phyloP scores from a whole-genome alignment of 2,113 vertebrate species.

The Myxocyprinus asiaticus region DNA sequence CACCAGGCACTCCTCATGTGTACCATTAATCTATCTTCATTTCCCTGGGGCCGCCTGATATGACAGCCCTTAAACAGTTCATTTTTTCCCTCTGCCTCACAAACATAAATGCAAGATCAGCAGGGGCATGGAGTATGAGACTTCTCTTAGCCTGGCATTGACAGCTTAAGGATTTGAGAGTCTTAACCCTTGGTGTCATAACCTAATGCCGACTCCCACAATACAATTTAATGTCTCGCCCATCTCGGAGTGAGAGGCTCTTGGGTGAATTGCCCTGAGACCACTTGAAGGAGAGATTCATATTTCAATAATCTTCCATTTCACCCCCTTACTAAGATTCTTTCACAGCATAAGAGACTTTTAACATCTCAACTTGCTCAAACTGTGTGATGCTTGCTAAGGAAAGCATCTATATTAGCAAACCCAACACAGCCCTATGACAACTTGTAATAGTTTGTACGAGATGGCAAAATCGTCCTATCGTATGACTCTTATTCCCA shows the following conservation, averaged over 20 bases:
- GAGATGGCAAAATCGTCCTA: too few relatives aligned
- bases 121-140: conserved; percentile 45
- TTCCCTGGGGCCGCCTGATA: conserved; percentile 54
- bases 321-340: neutral
- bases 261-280: neutral
- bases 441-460: too few relatives aligned
- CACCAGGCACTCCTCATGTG: conserved; percentile 38
- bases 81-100: conserved; percentile 46
- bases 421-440: too few relatives aligned
- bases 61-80: conserved; percentile 37
- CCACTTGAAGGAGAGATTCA: conserved; percentile 4
- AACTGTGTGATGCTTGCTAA: too few relatives aligned
- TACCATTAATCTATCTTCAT: conserved; percentile 58
- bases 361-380: conserved; percentile 9
- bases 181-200: conserved; percentile 32
- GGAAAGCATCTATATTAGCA: too few relatives aligned
- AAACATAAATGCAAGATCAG: conserved; percentile 57
- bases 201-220: conserved; percentile 41
- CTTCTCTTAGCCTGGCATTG: conserved; percentile 25
- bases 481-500: too few relatives aligned
- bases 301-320: conserved; percentile 12
- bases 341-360: too few relatives aligned
- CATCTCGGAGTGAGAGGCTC: neutral
- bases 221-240: conserved; percentile 33
- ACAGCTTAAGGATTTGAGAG: conserved; percentile 13